Base-by-base conservation (phyloP, 2,797 vertebrate genomes). In the Paratrypauchen microcephalus region DNA sequence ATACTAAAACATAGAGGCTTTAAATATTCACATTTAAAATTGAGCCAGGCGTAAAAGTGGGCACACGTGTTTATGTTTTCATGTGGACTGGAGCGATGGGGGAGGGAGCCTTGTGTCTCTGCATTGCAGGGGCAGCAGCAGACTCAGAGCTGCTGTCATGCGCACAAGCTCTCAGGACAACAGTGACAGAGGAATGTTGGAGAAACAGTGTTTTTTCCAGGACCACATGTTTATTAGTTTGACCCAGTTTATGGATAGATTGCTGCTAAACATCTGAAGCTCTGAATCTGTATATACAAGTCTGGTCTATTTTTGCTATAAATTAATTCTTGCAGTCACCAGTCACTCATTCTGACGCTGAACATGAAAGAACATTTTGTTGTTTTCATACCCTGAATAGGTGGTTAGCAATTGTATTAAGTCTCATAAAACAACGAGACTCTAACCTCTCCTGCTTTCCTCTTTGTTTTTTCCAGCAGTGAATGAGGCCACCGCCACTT, bases 401-500 rank as follows among this genome's bases (percentile, higher is more conserved):
- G 26, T 58, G 15, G 24, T 58, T 26, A 6, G 1, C 9, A 58
- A 58, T 18, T 30, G 24, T 58, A 58, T 58, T 28, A 16, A 4
- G 24, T 30, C 24, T 2, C 30, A 4, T 74, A 9, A 80, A 85
- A 89, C 89, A 92, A 78, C 78, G 78, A 41, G 59, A n/a, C 66
- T 75, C 28, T 76, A 67, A 78, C 82, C 59, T 24, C 18, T 36
- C 32, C 32, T 39, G 19, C 19, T 19, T 77, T 73, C 72, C 68
- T 54, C 59, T 70, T 30, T 65, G 50, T 36, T 78, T 86, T 64
- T 74, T 70, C 62, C 81, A 96, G 95, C 96, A 94, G 96, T 96
- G 18, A 95, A 95, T 18, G 97, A 98, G 57, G 95, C 95, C 60
- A 96, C 92, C 0, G 93, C 89, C 77, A 94, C 96, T 0, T 88